Base-by-base conservation (phyloP, 2,113 vertebrate genomes). In the Pelecanoides urinatrix region DNA sequence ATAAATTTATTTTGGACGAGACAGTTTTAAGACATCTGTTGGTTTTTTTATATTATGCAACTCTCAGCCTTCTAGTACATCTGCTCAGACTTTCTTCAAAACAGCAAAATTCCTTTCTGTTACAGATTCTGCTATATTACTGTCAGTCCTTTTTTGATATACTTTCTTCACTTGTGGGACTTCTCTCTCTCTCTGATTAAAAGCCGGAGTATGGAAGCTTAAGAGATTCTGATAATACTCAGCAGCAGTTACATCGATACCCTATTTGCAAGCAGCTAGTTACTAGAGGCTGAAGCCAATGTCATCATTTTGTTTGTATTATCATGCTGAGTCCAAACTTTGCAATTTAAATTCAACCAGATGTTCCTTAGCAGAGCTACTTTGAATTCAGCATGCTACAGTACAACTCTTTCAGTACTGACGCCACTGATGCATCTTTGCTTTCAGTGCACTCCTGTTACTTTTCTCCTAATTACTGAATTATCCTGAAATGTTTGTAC, bases 221-320 rank as follows among this genome's bases (percentile, higher is more conserved):
- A 15, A 36, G 53, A 45, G 45, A 27, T 40, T 56, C 40, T 88
- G 29, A 9, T 66, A 36, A 40, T 76, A 9, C 78, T 90, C 66
- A 45, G 53, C 32, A 86, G 78, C 29, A 62, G 72, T 59, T 86
- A 14, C 56, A 53, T 3, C 65, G 90, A 71, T 83, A 68, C 6
- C 9, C 32, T 34, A 2, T 68, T 68, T 65, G 32, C 47, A 42
- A 70, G 85, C 63, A 92, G 92, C 58, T 47, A 32, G 50, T 87
- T 76, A 47, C 12, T 29, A 27, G n/a, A 79, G 50, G 50, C 82
- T 93, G 88, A 71, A 86, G 85, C 94, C 92, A 92, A 67, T 70
- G 55, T 92, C 78, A 90, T 93, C 3, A 67, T 76, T 88, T 67
- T 63, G 67, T 96, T 95, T 95, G 78, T 93, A 2, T 88, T 93